Conservation (phyloP, 1,140 invertebrate genomes). For the Pentalonia nigronervosa region DNA sequence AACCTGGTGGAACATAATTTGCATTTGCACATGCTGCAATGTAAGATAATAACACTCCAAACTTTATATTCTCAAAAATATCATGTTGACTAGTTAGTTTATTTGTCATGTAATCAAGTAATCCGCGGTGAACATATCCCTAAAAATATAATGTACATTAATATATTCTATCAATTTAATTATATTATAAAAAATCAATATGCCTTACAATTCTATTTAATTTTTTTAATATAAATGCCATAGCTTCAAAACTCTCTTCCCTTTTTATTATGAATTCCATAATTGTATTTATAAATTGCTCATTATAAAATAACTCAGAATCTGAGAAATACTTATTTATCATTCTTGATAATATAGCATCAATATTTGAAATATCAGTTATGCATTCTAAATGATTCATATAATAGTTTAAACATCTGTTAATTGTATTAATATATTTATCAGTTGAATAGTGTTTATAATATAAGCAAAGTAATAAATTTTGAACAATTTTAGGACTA, state of each 20-base stretch:
- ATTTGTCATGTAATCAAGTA: conserved; percentile 26
- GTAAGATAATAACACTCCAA: conserved; percentile 65
- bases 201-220: conserved; percentile 46
- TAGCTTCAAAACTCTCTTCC: conserved; percentile 59
- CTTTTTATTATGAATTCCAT: conserved; percentile 67
- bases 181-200: not conserved
- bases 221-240: conserved; percentile 13
- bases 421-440: conserved; percentile 46
- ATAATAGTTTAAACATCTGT: conserved; percentile 64
- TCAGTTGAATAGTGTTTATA: conserved; percentile 27
- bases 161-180: not conserved
- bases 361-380: conserved; percentile 61
- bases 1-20: conserved; percentile 69
- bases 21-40: conserved; percentile 67
- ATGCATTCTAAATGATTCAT: conserved; percentile 65
- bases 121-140: conserved; percentile 28
- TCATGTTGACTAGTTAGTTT: not conserved
- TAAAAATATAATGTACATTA: not conserved
- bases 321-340: conserved; percentile 64
- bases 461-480: not conserved
- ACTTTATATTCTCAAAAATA: conserved; percentile 62
- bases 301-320: conserved; percentile 69
- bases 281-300: conserved; percentile 67
- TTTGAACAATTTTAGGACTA: not conserved
- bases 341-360: conserved; percentile 65